phyloP scores from a whole-genome alignment of 2,797 vertebrate species.

The Mareca penelope region DNA sequence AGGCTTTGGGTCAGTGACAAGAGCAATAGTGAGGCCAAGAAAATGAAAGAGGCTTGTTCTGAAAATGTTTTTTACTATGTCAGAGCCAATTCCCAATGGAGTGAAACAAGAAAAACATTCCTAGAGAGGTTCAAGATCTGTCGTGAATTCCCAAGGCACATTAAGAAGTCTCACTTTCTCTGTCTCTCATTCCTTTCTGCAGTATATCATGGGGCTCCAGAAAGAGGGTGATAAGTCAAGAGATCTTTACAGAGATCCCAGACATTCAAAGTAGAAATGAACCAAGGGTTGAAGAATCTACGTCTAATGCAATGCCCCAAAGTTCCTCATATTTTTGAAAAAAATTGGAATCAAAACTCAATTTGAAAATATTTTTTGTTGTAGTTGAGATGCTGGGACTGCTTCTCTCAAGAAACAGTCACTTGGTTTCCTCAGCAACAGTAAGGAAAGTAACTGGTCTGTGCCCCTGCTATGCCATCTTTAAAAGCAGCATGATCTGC shows the following conservation, averaged over 20 bases:
- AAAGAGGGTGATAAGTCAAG: background rate
- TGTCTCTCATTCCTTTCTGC: conserved; percentile 17
- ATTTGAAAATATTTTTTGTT: background rate
- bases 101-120: conserved; percentile 65
- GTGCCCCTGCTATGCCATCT: background rate
- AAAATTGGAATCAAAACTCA: background rate
- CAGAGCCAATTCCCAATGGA: conserved; percentile 65
- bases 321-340: background rate
- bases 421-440: background rate
- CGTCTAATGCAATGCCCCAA: background rate
- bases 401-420: background rate
- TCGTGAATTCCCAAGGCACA: background rate
- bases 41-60: conserved; percentile 58
- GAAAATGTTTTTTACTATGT: conserved; percentile 58
- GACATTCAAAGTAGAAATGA: background rate
- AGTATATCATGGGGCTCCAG: conserved; percentile 2
- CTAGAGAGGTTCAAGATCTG: conserved; percentile 24
- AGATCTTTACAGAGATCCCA: background rate
- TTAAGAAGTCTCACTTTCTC: conserved; percentile 3
- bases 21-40: conserved; percentile 52
- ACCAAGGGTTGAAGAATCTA: background rate
- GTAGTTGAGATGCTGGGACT: background rate
- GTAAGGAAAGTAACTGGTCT: background rate
- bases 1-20: conserved; percentile 64
- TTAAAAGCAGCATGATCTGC: background rate